Base-by-base conservation (phyloP, 2,888 invertebrate genomes). In the Cerastoderma edule region DNA sequence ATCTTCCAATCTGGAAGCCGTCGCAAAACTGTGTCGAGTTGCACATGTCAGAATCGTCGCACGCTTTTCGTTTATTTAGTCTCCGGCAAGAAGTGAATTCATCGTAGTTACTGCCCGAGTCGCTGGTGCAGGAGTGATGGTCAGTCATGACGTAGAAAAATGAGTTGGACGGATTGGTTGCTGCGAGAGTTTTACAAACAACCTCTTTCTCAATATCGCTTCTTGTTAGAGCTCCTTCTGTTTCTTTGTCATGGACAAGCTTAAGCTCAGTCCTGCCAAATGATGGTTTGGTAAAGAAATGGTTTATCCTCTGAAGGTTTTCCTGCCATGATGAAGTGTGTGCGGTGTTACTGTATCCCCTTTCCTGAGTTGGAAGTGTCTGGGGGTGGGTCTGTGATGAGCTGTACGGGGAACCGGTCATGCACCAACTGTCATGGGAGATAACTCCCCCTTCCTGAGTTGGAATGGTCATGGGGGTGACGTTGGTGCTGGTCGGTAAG, bases 391-490 rank as follows among this genome's bases (percentile, higher is more conserved):
- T 78, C 44, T 78, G 71, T 53, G 74, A 75, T 75, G 78, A 75
- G 44, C 78, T 78, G 63, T 78, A 74, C 35, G 73, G 78, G 57
- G 68, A 72, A 74, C 78, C 78, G 72, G 75, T 66, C 78, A 75
- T 56, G 57, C 70, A 66, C 81, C 81, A 81, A 73, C 57, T 67
- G 46, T 77, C 81, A 44, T 80, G 75, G 77, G 80, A 75, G 70
- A 50, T 74, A 70, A 73, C 69, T 76, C 81, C 78, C 72, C 81
- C 78, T 78, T 82, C 81, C 78, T 78, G 82, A 82, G 68, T 67
- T 73, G 82, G 82, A 82, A 78, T 82, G 78, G 82, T 76, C 82
- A 78, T 78, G 33, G 69, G 27, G 63, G 72, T 27, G 54, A 67
- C 44, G 63, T 72, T 78, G 67, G 78, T 64, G 67, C 64, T 71